phyloP scores from a whole-genome alignment of 2,113 vertebrate species.

The Vulpes ferrilata region DNA sequence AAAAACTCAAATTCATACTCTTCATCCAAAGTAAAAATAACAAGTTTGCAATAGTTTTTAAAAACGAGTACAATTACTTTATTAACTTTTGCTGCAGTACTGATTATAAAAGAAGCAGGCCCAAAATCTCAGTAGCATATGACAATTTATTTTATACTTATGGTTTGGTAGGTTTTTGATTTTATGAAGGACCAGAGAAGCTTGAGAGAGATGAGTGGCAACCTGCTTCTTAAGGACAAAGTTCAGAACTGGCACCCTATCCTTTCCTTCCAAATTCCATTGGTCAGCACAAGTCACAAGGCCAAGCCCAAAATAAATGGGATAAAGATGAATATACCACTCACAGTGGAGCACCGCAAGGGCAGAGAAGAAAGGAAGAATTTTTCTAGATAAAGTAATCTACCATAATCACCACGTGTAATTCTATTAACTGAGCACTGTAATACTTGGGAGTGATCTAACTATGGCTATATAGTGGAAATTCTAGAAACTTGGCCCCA shows the following conservation, averaged over 20 bases:
- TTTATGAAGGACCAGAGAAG: neutral
- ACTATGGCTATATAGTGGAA: neutral
- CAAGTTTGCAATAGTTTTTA: neutral
- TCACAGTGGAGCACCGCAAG: neutral
- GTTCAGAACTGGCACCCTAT: neutral
- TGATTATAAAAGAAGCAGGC: neutral
- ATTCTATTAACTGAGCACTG: slow-evolving; percentile 51
- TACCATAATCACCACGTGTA: slow-evolving; percentile 49
- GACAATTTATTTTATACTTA: neutral
- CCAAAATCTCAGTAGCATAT: neutral
- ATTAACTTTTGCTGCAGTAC: neutral
- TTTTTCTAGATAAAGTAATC: neutral
- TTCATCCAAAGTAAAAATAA: slow-evolving; percentile 60
- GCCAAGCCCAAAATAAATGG: neutral
- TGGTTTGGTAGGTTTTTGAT: neutral
- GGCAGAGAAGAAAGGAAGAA: neutral
- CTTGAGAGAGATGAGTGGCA: neutral
- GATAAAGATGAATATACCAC: neutral
- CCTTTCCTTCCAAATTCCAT: neutral
- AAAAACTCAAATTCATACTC: slow-evolving; percentile 45
- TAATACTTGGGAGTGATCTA: neutral
- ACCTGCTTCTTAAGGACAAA: neutral
- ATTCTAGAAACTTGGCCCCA: neutral
- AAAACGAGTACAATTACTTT: neutral
- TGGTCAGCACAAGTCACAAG: neutral